Conservation (phyloP, 2,113 vertebrate species). For the Pangasianodon hypophthalmus region DNA sequence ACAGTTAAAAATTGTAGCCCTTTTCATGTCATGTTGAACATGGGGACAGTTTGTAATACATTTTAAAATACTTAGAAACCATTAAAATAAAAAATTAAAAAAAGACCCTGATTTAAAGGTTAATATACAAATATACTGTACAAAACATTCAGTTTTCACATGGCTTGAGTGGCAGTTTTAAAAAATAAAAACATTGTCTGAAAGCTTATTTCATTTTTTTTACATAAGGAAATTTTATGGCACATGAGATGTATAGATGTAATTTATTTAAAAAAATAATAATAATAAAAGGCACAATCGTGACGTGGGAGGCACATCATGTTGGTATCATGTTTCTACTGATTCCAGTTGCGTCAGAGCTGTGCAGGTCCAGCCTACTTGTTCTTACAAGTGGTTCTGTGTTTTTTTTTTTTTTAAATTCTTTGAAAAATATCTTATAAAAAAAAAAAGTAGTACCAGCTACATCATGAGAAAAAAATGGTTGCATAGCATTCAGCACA, state of each 20-base stretch:
- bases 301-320: conserved; percentile 59
- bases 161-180: conserved; percentile 78
- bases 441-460: conserved; percentile 83
- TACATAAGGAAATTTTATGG: conserved; percentile 56
- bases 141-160: conserved; percentile 71
- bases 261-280: conserved; percentile 23
- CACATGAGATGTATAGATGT: conserved; percentile 62
- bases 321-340: conserved; percentile 53
- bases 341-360: conserved; percentile 69
- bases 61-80: conserved; percentile 67
- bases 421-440: conserved; percentile 10
- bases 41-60: conserved; percentile 69
- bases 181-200: conserved; percentile 81
- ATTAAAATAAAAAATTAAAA: conserved; percentile 55
- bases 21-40: conserved; percentile 78
- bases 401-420: conserved; percentile 21
- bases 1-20: conserved; percentile 74
- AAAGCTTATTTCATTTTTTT: conserved; percentile 73
- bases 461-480: conserved; percentile 66
- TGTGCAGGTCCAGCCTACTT: conserved; percentile 63
- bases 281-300: conserved; percentile 63
- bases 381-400: conserved; percentile 59
- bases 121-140: conserved; percentile 56
- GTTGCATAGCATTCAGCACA: conserved; percentile 51
- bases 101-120: conserved; percentile 74